These are phyloP conservation scores for Drosophila funebris DNA, from an alignment of 1,140 invertebrate species.

Conservation along the genomic window DNA sequence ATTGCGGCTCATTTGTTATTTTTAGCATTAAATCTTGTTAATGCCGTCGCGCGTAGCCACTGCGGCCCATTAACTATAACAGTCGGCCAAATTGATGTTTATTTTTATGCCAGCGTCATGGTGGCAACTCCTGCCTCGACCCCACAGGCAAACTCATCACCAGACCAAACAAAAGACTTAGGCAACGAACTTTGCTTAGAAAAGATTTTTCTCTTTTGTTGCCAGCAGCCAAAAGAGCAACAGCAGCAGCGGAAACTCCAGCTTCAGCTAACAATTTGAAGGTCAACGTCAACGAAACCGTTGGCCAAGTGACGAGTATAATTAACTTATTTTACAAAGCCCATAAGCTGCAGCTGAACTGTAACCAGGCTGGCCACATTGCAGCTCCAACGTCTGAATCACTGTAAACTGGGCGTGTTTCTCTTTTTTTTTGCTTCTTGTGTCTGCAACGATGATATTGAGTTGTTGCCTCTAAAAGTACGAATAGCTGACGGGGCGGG, in stretches of 20 bases:
- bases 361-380: constrained; percentile 11
- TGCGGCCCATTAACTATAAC: constrained; percentile 50
- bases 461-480: constrained; percentile 15
- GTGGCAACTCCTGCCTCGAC: constrained; percentile 2
- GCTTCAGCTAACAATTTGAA: constrained; percentile 37
- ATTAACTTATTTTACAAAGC: constrained; percentile 31
- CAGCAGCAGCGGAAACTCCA: constrained; percentile 19
- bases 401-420: constrained; percentile 23
- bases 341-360: constrained; percentile 21
- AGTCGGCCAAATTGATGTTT: constrained; percentile 36
- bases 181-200: constrained; percentile 67
- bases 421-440: not conserved
- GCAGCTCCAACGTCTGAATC: constrained; percentile 25
- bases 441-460: constrained; percentile 18
- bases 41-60: constrained; percentile 45
- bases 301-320: constrained; percentile 14
- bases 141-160: constrained; percentile 43
- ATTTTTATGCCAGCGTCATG: constrained; percentile 63
- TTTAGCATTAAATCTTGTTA: constrained; percentile 62
- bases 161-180: constrained; percentile 73
- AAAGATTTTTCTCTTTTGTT: constrained; percentile 20
- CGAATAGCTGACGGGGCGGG: not conserved
- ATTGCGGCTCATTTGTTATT: constrained; percentile 78
- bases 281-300: constrained; percentile 7
- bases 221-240: not conserved